A percentile compares a stretch with the other conserved stretches of the same genome.
These are phyloP conservation scores for Procambarus virginalis DNA, from an alignment of 1,140 invertebrate genomes.

Conservation along the genomic window DNA sequence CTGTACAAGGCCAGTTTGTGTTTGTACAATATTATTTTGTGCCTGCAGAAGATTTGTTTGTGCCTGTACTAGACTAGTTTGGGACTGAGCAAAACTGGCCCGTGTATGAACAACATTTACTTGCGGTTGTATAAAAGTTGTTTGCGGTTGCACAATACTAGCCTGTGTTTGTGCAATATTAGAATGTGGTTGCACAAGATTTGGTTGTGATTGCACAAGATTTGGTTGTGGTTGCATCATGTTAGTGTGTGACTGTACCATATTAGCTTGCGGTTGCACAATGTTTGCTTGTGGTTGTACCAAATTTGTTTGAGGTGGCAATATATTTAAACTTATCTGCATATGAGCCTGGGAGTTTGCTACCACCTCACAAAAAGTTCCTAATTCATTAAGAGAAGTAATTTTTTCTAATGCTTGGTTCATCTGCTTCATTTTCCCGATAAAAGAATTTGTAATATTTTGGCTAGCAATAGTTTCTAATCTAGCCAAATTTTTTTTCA, in stretches of 20 bases:
- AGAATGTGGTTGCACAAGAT: not conserved
- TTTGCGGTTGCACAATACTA: not conserved
- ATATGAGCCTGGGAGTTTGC: not conserved
- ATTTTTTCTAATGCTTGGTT: slow-evolving; percentile 3
- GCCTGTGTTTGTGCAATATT: not conserved
- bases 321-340: not conserved
- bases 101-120: no score
- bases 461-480: slow-evolving; percentile 27
- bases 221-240: not conserved
- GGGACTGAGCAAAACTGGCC: not conserved
- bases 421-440: slow-evolving; percentile 8
- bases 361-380: not conserved
- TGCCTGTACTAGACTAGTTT: not conserved
- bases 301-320: not conserved
- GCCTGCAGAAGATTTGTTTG: not conserved
- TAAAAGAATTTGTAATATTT: slow-evolving; percentile 24
- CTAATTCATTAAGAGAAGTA: slow-evolving; percentile 11
- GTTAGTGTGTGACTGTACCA: not conserved
- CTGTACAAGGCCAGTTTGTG: not conserved
- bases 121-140: not conserved
- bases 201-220: slow-evolving; percentile 1
- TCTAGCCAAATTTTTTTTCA: slow-evolving; percentile 6
- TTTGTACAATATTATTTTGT: not conserved
- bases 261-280: not conserved
- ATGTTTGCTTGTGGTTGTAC: not conserved